Evolutionary conservation across 2,888 invertebrate genomes (phyloP), one percentile per base, ranked within the genome.

Genomic region (Noctua janthe): DNA sequence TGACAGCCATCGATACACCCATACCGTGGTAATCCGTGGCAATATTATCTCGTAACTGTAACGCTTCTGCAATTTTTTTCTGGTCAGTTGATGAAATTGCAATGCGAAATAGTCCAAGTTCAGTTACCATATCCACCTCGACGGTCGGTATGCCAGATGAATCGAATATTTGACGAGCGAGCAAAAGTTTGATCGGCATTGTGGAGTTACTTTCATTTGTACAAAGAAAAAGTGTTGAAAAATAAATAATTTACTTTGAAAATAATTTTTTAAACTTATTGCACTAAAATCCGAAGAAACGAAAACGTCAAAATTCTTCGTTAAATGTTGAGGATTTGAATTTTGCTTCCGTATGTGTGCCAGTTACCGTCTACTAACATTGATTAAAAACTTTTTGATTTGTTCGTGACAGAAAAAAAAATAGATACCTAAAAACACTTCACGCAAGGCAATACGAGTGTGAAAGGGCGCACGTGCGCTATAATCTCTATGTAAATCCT

Each of bases 71-170:
- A 78, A 99, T 97, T 91, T 99, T 99, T 90, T 99, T 99, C 23
- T 98, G 98, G 79, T 99, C 99, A 73, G 99, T 99, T 66, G 99
- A 99, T 47, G 99, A 99, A 8, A 99, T 99, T 69, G 99, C 99
- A 80, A 99, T 98, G 78, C 99, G 97, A 96, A 98, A 99, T 51
- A 98, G 94, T n/a, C 98, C 99, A 91, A 98, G 98, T 92, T 98
- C 99, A 13, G 98, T 98, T 17, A 98, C 97, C 92, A 98, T 96
- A 91, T 98, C 98, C 88, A 99, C 99, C 97, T 99, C 99, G 74
- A 99, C 99, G 17, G 99, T 99, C 71, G 99, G 99, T 92, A 99
- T 98, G 76, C 99, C 99, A 91, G 99, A 98, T 59, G 99, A 98
- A 97, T 99, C 99, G 94, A 98, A 99, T 96, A 99, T 99, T 97